Evolutionary conservation across 1,140 invertebrate species (phyloP).

Genomic region (Bombus breviceps): DNA sequence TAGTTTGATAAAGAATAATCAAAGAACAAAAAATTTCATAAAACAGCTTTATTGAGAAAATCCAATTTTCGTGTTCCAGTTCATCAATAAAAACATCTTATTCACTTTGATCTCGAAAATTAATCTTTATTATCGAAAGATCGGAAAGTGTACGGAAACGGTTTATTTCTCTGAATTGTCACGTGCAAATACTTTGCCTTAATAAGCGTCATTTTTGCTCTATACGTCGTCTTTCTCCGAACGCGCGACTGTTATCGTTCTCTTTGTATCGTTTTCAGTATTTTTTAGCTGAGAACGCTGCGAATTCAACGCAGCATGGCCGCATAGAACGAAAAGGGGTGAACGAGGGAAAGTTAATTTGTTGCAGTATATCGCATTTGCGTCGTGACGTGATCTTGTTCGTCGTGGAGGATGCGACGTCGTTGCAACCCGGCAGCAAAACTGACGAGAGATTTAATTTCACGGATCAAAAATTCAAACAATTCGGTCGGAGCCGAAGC

Average conservation of each 20-base stretch:
- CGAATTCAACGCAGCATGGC: background rate
- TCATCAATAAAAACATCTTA: too few relatives aligned
- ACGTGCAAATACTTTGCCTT: background rate
- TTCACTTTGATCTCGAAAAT: background rate
- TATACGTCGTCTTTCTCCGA: background rate
- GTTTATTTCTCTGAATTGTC: background rate
- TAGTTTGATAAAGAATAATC: too few relatives aligned
- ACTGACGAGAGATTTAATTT: conserved; percentile 32
- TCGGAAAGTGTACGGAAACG: background rate
- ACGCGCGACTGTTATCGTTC: background rate
- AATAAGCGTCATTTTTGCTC: background rate
- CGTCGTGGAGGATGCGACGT: background rate
- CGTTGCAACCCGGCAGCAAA: background rate
- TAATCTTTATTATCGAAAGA: background rate
- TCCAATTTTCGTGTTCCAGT: too few relatives aligned
- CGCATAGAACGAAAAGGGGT: background rate
- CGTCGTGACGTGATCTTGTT: background rate
- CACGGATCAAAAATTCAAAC: conserved; percentile 33
- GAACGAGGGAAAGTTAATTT: conserved; percentile 2
- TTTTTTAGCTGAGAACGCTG: background rate
- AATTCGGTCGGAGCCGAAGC: conserved; percentile 1
- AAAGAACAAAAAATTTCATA: too few relatives aligned
- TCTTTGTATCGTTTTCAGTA: background rate
- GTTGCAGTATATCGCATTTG: conserved; percentile 4
- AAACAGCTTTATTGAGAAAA: too few relatives aligned